Evolutionary conservation across 2,888 invertebrate species (phyloP), one percentile per base, ranked within the genome.

Genomic region (Sminthurides aquaticus): DNA sequence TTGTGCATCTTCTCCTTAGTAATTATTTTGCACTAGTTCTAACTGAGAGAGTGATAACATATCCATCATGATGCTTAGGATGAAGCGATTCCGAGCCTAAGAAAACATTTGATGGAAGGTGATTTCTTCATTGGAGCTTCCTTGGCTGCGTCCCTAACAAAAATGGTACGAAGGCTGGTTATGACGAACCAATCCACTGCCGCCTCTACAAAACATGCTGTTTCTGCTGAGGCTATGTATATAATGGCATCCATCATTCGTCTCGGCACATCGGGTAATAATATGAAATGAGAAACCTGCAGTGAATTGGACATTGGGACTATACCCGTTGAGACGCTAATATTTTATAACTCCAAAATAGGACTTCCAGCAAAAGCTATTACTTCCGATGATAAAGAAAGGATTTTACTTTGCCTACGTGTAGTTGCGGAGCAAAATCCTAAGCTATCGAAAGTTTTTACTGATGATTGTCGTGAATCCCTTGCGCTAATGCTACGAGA

Each of bases 81-180:
- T 26, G 87, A 86, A 75, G 84, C 86, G 72, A 82, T 90, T 60
- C 92, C 92, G 20, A 87, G 90, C 5, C 80, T 97, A 65, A 85
- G 93, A 48, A 86, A 89, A 73, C 95, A 94, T 77, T 83, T 99
- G 76, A 86, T 93, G 83, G 89, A 90, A 72, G 97, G 97, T 1
- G 95, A 99, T 77, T 95, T 95, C 80, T 99, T 96, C 80, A 89
- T 97, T 68, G 95, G 90, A 1, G 94, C 97, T 18, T 87, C 94
- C 52, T 81, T 98, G 24, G 90, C 93, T 54, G 91, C 95, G 1
- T 91, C 93, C 29, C 82, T 99, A 60, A 87, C 91, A 49, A 98
- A 98, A 81, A 80, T 99, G 75, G 90, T 93, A 0, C 83, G 98
- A 58, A 82, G 88, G 64, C 75, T 84, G 55, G 69, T 67, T n/a